Evolutionary conservation across 2,797 vertebrate genomes (phyloP).

Genomic region (Cheirogaleus major): DNA sequence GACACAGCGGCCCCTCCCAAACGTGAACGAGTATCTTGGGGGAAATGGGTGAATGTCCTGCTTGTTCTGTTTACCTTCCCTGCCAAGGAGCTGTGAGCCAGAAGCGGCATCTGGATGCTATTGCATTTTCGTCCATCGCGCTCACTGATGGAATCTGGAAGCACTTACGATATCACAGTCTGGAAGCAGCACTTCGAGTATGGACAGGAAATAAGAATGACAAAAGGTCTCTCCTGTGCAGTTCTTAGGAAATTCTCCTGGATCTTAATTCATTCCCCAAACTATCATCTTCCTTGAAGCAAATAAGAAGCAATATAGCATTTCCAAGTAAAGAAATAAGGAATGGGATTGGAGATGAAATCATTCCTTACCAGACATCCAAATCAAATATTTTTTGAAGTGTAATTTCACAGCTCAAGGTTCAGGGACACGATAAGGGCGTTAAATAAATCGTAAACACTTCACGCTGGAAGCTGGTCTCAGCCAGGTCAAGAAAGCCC

Average conservation of each 20-base stretch:
- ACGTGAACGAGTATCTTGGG: not conserved
- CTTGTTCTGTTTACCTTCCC: constrained; percentile 48
- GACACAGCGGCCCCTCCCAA: accelerated
- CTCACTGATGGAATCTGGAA: constrained; percentile 40
- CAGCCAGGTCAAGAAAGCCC: not conserved
- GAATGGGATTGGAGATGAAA: not conserved
- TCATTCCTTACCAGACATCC: not conserved
- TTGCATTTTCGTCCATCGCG: constrained; percentile 68
- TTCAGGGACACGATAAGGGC: not conserved
- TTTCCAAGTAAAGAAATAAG: not conserved
- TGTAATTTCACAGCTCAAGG: not conserved
- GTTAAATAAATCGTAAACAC: not conserved
- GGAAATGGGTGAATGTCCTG: constrained; percentile 1
- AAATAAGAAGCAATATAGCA: not conserved
- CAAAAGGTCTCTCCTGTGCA: not conserved
- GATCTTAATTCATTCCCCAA: not conserved
- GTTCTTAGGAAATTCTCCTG: not conserved
- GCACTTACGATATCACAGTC: not conserved
- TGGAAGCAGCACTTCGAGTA: not conserved
- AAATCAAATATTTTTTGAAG: not conserved
- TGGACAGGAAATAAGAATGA: not conserved
- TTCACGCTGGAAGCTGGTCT: accelerated
- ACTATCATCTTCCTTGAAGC: not conserved
- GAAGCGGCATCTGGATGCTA: constrained; percentile 75
- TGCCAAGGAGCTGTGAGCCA: constrained; percentile 73